Conservation (phyloP, 1,140 invertebrate genomes). For the Lepidurus apus region DNA sequence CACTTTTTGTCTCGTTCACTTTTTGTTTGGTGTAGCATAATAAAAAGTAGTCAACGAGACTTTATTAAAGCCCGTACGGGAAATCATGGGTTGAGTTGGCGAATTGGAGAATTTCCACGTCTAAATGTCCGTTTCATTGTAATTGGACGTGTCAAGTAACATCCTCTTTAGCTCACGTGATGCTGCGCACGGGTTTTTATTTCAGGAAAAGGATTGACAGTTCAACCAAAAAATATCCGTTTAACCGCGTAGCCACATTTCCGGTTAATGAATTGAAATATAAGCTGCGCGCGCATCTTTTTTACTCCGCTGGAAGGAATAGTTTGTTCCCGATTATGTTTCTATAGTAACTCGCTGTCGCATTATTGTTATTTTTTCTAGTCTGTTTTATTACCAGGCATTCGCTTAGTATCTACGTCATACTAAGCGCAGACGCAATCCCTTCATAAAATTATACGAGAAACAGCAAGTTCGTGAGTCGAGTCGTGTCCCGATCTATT, state of each 20-base stretch:
- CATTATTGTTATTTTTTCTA: too few species aligned
- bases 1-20: neutral
- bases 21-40: too few species aligned
- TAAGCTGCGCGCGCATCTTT: neutral
- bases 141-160: neutral
- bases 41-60: neutral
- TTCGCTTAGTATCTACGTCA: too few species aligned
- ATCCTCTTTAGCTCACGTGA: constrained; percentile 8
- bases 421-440: neutral
- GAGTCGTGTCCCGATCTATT: neutral
- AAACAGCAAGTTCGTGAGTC: neutral
- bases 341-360: too few species aligned
- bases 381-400: too few species aligned
- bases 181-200: neutral
- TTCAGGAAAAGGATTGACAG: too few species aligned
- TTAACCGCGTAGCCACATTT: neutral
- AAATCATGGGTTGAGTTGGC: neutral
- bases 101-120: neutral
- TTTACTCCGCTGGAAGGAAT: too few species aligned
- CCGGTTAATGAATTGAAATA: neutral
- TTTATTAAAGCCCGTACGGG: neutral
- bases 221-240: neutral
- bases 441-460: neutral
- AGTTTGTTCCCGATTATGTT: too few species aligned
- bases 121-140: neutral